These are phyloP conservation scores for Naso thynnoides DNA, from an alignment of 2,797 vertebrate species.

Conservation along the genomic window DNA sequence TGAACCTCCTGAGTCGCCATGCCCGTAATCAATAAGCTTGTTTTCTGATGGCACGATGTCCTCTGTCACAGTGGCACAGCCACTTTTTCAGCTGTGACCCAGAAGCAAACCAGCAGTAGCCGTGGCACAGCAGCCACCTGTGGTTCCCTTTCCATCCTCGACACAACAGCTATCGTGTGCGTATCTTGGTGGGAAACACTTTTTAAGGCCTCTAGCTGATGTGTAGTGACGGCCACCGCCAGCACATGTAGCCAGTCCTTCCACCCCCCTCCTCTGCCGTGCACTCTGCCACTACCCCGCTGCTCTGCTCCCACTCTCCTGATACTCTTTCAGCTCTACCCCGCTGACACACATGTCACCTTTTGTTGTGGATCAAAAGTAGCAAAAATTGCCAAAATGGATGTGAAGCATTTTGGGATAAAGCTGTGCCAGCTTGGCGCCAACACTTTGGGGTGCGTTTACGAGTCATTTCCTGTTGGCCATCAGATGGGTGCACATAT, in stretches of 20 bases:
- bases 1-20: not conserved
- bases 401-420: constrained; percentile 33
- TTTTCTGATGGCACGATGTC: constrained; percentile 14
- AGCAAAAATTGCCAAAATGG: constrained; percentile 53
- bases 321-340: not conserved
- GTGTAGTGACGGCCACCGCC: constrained; percentile 23
- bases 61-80: not conserved
- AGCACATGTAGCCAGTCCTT: not conserved
- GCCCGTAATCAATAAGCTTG: constrained; percentile 16
- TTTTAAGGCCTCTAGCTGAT: constrained; percentile 25
- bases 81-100: constrained; percentile 21
- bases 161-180: constrained; percentile 6
- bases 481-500: constrained; percentile 50
- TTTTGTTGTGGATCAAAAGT: constrained; percentile 49
- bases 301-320: constrained; percentile 23
- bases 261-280: not conserved
- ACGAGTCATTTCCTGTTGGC: constrained; percentile 57
- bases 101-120: constrained; percentile 7
- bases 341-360: constrained; percentile 42
- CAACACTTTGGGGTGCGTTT: constrained; percentile 35
- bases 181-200: constrained; percentile 21
- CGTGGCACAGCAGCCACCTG: not conserved
- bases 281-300: constrained; percentile 4
- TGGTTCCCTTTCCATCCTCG: not conserved
- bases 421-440: constrained; percentile 39